Percentiles rank a stretch among this genome's conserved stretches.
Evolutionary conservation across 2,888 invertebrate genomes (phyloP).

Genomic region (Calameuta idolon): DNA sequence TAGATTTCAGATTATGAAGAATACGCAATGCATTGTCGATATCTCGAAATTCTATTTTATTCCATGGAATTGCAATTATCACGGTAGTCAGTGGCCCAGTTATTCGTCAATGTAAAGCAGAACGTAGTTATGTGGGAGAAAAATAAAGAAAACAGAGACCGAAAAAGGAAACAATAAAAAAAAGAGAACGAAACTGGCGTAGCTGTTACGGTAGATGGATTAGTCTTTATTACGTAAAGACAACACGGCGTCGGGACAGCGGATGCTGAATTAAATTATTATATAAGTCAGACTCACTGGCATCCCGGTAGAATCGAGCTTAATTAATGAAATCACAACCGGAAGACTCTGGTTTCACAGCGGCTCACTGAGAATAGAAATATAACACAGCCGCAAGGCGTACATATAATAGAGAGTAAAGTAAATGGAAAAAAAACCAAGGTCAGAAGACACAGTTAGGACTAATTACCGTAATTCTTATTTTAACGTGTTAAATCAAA

Average conservation of each 20-base stretch:
- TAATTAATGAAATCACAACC: constrained; percentile 54
- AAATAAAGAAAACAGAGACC: not conserved
- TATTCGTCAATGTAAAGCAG: not conserved
- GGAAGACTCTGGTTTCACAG: not conserved
- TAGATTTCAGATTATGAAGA: not conserved
- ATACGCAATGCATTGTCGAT: not conserved
- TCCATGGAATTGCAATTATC: not conserved
- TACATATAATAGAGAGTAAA: not conserved
- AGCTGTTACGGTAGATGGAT: not conserved
- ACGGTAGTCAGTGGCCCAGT: not conserved
- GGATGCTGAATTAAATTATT: not conserved
- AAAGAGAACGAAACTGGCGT: not conserved
- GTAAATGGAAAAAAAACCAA: not conserved
- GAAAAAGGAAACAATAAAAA: not conserved
- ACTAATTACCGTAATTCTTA: not conserved
- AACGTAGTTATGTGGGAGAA: not conserved
- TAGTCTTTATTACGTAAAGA: not conserved
- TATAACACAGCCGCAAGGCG: not conserved
- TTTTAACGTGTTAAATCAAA: not conserved
- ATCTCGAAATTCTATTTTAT: not conserved
- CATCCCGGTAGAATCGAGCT: constrained; percentile 24
- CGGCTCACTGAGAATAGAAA: no score
- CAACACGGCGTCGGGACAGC: not conserved
- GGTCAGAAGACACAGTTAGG: not conserved
- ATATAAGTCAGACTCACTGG: not conserved